phyloP scores from a whole-genome alignment of 2,797 vertebrate species.

The Oreochromis mossambicus region DNA sequence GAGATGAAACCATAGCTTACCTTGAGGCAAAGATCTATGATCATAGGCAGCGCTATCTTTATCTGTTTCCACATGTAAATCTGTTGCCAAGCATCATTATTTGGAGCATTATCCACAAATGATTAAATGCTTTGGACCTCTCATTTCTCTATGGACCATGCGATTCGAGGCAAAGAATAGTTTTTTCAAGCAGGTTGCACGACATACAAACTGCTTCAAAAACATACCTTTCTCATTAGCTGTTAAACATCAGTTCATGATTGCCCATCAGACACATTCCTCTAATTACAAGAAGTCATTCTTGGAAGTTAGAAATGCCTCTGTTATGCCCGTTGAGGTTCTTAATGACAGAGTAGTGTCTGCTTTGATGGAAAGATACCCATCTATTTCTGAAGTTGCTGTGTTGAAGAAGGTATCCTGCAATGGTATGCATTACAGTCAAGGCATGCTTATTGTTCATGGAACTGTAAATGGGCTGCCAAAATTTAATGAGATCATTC shows the following conservation, averaged over 20 bases:
- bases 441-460: neutral
- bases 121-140: neutral
- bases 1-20: neutral
- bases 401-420: fast-evolving
- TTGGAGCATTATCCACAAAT: neutral
- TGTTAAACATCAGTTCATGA: neutral
- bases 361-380: neutral
- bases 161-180: neutral
- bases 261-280: neutral
- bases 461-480: neutral
- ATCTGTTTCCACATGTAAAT: neutral
- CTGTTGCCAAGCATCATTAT: neutral
- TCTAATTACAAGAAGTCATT: neutral
- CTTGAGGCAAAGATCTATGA: neutral
- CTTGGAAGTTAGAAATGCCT: neutral
- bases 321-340: neutral
- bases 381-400: neutral
- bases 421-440: neutral
- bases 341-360: neutral
- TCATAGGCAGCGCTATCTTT: neutral
- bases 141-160: neutral
- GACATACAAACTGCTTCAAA: neutral
- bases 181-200: neutral
- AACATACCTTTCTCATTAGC: neutral
- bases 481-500: neutral